phyloP scores from a whole-genome alignment of 1,140 invertebrate species.

The Procambarus virginalis region DNA sequence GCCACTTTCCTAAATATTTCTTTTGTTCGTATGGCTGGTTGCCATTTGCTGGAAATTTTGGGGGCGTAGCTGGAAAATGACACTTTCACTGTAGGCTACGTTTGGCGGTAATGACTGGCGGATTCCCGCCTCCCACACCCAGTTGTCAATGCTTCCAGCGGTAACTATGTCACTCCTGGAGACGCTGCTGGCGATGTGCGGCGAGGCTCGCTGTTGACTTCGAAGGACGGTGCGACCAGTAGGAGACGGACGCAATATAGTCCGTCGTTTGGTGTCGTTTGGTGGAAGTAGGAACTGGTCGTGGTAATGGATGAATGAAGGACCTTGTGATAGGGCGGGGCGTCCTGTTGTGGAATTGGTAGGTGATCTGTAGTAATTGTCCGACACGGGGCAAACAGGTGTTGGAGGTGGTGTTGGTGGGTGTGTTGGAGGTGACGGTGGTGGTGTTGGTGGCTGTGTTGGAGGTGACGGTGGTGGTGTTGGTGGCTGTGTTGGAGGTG shows the following conservation, averaged over 20 bases:
- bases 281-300: no score
- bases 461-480: no score
- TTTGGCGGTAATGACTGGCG: slow-evolving; percentile 5
- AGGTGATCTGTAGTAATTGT: slow-evolving; percentile 12
- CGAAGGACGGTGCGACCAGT: no score
- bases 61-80: neutral
- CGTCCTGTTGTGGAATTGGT: neutral
- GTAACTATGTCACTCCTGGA: neutral
- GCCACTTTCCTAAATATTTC: neutral
- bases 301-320: neutral
- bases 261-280: no score
- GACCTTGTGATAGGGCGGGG: neutral
- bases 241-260: no score
- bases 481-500: no score
- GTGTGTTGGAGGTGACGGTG: neutral
- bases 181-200: no score
- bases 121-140: slow-evolving; percentile 5
- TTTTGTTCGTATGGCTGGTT: neutral
- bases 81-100: neutral
- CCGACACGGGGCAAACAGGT: neutral
- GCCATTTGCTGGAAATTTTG: neutral
- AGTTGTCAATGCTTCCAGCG: neutral
- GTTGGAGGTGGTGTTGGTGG: slow-evolving; percentile 8
- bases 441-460: no score
- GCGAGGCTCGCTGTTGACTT: no score